These are phyloP conservation scores for Polyodon spathula DNA, from an alignment of 2,113 vertebrate species.

Conservation along the genomic window DNA sequence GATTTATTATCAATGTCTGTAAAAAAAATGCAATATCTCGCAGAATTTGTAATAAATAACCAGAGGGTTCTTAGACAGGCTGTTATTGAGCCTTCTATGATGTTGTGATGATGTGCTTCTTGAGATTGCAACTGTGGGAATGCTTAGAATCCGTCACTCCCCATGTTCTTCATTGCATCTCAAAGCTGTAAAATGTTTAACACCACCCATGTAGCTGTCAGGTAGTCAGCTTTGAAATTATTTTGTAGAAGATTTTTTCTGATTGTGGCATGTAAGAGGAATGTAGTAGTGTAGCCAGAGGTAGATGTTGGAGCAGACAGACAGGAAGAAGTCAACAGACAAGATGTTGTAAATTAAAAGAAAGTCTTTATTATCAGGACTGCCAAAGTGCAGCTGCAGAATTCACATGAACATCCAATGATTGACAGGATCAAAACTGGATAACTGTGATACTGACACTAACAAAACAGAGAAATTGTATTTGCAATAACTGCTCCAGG, in stretches of 20 bases:
- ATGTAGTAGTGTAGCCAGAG: too few species aligned
- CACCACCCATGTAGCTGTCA: neutral
- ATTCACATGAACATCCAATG: too few species aligned
- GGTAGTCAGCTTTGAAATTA: neutral
- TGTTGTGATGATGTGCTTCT: conserved; percentile 3
- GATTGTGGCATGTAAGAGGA: too few species aligned
- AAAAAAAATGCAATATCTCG: conserved; percentile 2
- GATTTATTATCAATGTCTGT: conserved; percentile 1
- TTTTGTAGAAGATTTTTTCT: neutral
- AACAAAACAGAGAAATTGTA: too few species aligned
- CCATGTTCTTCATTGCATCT: neutral
- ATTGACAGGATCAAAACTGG: too few species aligned
- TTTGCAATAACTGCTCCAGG: too few species aligned
- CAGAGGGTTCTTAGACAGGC: neutral
- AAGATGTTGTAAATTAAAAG: too few species aligned
- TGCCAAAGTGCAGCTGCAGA: too few species aligned
- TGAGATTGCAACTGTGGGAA: neutral
- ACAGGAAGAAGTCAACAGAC: too few species aligned
- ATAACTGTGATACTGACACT: too few species aligned
- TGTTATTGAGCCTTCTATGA: neutral
- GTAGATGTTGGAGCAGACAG: too few species aligned
- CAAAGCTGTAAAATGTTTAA: neutral
- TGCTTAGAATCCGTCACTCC: neutral
- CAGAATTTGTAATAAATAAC: conserved; percentile 4
- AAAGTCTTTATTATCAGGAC: too few species aligned